These are phyloP conservation scores for Ancistrus triradiatus DNA, from an alignment of 2,113 vertebrate species.

Conservation along the genomic window DNA sequence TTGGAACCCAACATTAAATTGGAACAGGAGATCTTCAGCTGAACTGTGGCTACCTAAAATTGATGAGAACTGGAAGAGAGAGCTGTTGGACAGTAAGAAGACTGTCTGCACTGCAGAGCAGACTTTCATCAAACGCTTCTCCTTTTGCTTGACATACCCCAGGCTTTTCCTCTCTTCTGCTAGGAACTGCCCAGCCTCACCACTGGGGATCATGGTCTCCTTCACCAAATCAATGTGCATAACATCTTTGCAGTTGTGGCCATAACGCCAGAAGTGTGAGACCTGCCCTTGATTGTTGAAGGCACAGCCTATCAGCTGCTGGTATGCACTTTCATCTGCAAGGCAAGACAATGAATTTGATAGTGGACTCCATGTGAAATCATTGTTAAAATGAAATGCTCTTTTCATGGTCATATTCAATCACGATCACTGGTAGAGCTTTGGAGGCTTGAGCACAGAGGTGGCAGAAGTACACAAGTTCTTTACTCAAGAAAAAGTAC, in stretches of 20 bases:
- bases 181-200: constrained; percentile 23
- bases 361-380: too few relatives aligned
- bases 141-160: constrained; percentile 29
- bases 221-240: constrained; percentile 33
- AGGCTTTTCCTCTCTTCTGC: constrained; percentile 28
- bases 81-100: constrained; percentile 30
- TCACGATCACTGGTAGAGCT: too few relatives aligned
- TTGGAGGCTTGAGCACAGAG: too few relatives aligned
- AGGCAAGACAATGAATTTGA: not conserved
- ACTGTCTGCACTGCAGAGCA: constrained; percentile 38
- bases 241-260: constrained; percentile 33
- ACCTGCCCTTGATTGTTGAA: constrained; percentile 17
- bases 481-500: too few relatives aligned
- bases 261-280: constrained; percentile 28
- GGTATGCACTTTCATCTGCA: constrained; percentile 37
- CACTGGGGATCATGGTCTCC: constrained; percentile 21
- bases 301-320: constrained; percentile 33
- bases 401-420: too few relatives aligned
- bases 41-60: constrained; percentile 13
- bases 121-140: constrained; percentile 18
- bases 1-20: not conserved
- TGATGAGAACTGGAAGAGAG: constrained; percentile 32
- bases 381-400: too few relatives aligned
- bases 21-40: too few relatives aligned
- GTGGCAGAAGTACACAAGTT: too few relatives aligned